These are phyloP conservation scores for Sebastes wilsoni DNA, from an alignment of 2,797 vertebrate species.

Conservation along the genomic window DNA sequence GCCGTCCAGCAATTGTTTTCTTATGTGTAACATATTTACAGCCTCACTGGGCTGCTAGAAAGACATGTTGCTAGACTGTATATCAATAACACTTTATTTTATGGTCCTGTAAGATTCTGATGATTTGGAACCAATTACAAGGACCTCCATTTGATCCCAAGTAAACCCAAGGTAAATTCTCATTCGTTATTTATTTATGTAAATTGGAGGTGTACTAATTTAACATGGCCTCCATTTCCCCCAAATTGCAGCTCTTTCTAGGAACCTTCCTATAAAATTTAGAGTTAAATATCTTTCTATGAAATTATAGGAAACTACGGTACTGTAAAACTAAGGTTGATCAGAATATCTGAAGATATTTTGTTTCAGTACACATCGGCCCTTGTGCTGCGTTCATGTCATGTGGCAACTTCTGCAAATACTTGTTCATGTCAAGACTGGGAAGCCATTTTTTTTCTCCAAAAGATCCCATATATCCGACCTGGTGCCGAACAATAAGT, in stretches of 20 bases:
- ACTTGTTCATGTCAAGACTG: background rate
- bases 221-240: background rate
- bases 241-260: background rate
- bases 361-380: background rate
- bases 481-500: background rate
- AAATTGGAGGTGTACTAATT: background rate
- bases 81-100: background rate
- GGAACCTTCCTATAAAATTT: background rate
- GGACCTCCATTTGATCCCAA: background rate
- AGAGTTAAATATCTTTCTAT: background rate
- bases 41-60: background rate
- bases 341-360: background rate
- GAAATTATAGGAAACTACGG: background rate
- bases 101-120: background rate
- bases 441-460: background rate
- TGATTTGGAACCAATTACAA: background rate
- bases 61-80: background rate
- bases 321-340: background rate
- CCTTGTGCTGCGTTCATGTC: background rate
- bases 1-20: background rate
- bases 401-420: background rate
- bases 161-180: background rate
- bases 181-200: background rate
- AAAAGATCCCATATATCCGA: background rate
- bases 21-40: background rate